Percentiles rank a stretch among this genome's conserved stretches.
phyloP scores from a whole-genome alignment of 2,888 invertebrate species.

The Andrena bicolor region DNA sequence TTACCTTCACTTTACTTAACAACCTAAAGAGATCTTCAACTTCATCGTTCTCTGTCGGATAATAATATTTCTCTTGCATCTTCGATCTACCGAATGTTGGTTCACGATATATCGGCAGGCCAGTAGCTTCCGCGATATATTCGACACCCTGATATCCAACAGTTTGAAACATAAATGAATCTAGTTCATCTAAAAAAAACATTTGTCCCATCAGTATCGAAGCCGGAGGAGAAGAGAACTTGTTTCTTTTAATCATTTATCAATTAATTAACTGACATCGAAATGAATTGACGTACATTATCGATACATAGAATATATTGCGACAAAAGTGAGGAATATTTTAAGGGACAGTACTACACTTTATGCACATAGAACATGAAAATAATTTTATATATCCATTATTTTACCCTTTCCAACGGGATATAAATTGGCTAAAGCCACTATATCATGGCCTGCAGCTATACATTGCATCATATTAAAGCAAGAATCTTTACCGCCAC shows the following conservation, averaged over 20 bases:
- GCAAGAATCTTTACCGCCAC: slow-evolving; percentile 99
- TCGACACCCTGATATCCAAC: slow-evolving; percentile 98
- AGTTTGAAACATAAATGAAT: slow-evolving; percentile 99
- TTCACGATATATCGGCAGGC: slow-evolving; percentile 94
- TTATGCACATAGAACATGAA: background rate
- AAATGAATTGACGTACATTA: background rate
- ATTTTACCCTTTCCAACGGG: slow-evolving; percentile 92
- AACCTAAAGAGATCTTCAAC: slow-evolving; percentile 98
- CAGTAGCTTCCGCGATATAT: slow-evolving; percentile 97
- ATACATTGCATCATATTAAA: slow-evolving; percentile 99
- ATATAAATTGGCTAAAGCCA: slow-evolving; percentile 97
- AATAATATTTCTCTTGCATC: slow-evolving; percentile 92
- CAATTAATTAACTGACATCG: slow-evolving; percentile 15
- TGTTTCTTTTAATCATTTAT: slow-evolving; percentile 1
- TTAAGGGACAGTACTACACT: background rate
- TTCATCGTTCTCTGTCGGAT: slow-evolving; percentile 95
- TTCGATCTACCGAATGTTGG: slow-evolving; percentile 94
- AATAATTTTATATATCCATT: slow-evolving; percentile 11
- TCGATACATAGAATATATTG: background rate
- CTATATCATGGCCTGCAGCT: slow-evolving; percentile 97
- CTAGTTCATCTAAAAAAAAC: slow-evolving; percentile 91
- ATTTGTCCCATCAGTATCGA: slow-evolving; percentile 26
- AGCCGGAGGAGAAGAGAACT: background rate
- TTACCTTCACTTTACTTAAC: slow-evolving; percentile 91
- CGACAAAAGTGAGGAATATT: background rate